phyloP scores from a whole-genome alignment of 2,888 invertebrate genomes.

The Drosophila bunnanda region DNA sequence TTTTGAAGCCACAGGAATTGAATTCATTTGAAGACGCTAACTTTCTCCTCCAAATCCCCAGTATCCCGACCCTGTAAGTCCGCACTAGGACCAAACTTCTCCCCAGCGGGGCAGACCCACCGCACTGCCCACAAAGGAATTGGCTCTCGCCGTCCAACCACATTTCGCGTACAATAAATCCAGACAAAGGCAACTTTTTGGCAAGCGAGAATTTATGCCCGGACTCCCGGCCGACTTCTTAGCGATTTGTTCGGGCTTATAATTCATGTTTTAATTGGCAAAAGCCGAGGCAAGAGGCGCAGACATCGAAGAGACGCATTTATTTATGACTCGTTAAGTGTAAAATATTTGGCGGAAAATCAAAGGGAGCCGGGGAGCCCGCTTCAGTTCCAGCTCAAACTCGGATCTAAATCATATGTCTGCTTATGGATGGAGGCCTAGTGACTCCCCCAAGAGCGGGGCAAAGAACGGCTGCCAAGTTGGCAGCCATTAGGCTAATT shows the following conservation, averaged over 20 bases:
- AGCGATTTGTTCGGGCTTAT: conserved; percentile 71
- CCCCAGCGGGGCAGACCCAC: background rate
- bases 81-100: conserved; percentile 13
- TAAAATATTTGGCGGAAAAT: conserved; percentile 76
- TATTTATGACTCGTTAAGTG: conserved; percentile 72
- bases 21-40: conserved; percentile 20
- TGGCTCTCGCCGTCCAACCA: conserved; percentile 57
- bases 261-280: conserved; percentile 78
- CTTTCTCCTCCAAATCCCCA: conserved; percentile 17
- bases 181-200: conserved; percentile 71
- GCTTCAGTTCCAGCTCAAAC: background rate
- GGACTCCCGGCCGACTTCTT: conserved; percentile 51
- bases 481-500: conserved; percentile 73
- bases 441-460: conserved; percentile 46
- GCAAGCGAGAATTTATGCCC: conserved; percentile 72
- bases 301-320: conserved; percentile 36
- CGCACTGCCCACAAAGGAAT: conserved; percentile 21
- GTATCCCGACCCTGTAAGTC: background rate
- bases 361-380: conserved; percentile 54
- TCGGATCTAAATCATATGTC: conserved; percentile 62
- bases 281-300: conserved; percentile 52
- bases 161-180: conserved; percentile 72
- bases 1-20: conserved; percentile 14
- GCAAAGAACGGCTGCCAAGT: conserved; percentile 39
- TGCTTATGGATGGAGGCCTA: conserved; percentile 48